Evolutionary conservation across 1,140 invertebrate genomes (phyloP).

Genomic region (Bombus polaris): DNA sequence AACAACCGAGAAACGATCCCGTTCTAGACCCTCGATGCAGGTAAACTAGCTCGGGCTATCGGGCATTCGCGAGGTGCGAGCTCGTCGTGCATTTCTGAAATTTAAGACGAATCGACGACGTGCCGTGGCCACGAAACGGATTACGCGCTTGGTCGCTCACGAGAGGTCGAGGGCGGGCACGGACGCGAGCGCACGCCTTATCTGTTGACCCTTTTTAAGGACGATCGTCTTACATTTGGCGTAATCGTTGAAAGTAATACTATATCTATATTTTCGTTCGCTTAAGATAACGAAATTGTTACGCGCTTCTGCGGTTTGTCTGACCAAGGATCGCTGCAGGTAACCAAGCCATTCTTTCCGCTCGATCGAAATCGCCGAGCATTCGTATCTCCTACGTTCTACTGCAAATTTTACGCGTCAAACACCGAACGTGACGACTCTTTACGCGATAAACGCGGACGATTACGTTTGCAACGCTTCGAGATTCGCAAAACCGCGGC

Average conservation of each 20-base stretch:
- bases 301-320: slow-evolving; percentile 11
- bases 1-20: background rate
- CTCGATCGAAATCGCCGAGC: background rate
- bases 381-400: background rate
- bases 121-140: slow-evolving; percentile 20
- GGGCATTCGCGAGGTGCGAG: slow-evolving; percentile 6
- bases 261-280: slow-evolving; percentile 36
- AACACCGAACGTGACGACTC: background rate
- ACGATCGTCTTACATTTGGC: slow-evolving; percentile 60
- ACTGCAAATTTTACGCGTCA: slow-evolving; percentile 13
- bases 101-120: slow-evolving; percentile 45
- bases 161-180: background rate
- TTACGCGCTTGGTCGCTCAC: slow-evolving; percentile 31
- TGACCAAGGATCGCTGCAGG: background rate
- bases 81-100: slow-evolving; percentile 46
- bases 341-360: background rate
- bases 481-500: no score
- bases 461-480: no score
- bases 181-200: background rate
- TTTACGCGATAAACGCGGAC: no score
- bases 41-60: slow-evolving; percentile 1
- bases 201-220: slow-evolving; percentile 47
- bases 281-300: slow-evolving; percentile 38
- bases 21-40: background rate
- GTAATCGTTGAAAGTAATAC: slow-evolving; percentile 65